A percentile compares a stretch with the other conserved stretches of the same genome.
Conservation (phyloP, 1,140 invertebrate genomes). For the Geopemphigus sp. region DNA sequence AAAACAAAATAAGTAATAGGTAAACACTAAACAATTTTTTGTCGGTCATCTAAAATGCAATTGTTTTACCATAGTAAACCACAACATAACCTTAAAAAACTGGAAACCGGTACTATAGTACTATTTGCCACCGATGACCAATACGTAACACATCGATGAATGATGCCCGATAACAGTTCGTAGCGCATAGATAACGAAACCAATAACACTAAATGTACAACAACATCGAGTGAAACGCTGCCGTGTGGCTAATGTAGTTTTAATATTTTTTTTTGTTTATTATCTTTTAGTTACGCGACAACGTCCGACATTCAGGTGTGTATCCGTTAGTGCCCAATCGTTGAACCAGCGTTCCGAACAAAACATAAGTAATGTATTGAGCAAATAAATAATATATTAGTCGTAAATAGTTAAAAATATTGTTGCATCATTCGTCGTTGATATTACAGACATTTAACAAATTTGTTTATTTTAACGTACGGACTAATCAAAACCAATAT, state of each 20-base stretch:
- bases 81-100: conserved; percentile 43
- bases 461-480: not conserved
- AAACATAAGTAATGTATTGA: not conserved
- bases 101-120: not conserved
- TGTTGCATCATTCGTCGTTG: conserved; percentile 1
- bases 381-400: not conserved
- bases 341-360: conserved; percentile 1
- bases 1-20: not conserved
- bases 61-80: not conserved
- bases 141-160: conserved; percentile 42
- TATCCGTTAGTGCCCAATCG: not conserved
- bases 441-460: not conserved
- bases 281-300: not conserved
- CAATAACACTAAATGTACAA: not conserved
- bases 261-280: not conserved
- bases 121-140: not conserved
- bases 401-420: not conserved
- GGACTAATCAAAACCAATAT: not conserved
- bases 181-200: not conserved
- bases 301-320: not conserved
- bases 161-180: not conserved
- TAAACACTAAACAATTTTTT: not conserved
- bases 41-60: not conserved
- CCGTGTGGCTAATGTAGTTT: no score
- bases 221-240: not conserved